Base-by-base conservation (phyloP, 2,113 vertebrate genomes). In the Microtus pennsylvanicus region DNA sequence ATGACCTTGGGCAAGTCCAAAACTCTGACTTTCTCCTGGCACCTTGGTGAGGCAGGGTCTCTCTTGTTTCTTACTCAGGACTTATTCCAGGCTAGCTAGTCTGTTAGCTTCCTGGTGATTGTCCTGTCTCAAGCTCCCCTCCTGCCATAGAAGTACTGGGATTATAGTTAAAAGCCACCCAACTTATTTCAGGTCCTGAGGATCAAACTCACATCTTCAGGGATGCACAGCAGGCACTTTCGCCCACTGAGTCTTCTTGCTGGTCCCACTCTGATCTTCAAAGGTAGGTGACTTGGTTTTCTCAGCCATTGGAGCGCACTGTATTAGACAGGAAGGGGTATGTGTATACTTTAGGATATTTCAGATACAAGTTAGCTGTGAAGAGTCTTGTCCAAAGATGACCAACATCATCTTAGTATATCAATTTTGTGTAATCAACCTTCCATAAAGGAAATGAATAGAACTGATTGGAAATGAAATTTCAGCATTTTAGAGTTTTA, bases 381-480 rank as follows among this genome's bases (percentile, higher is more conserved):
- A 9, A 70, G 5, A 9, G 7, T 47, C 38, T 88, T 93, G 85
- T 58, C n/a, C 69, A 85, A 93, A 83, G 70, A 90, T 94, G 86
- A 76, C 47, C 82, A 85, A 30, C 28, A 26, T 67, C 38, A 55
- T 78, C 77, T 89, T 72, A n/a, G 24, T 87, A 7, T 92, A 88
- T 74, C 50, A 94, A 74, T 95, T 94, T 87, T 89, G 12, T 82
- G 45, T 90, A 77, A 94, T 94, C 88, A 94, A 61, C 33, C 80
- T 88, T 47, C 42, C 50, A 55, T 93, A 80, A 85, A 93, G 50
- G 95, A 88, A 97, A 92, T 90, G 70, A 97, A 90, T 94, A 94
- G 76, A 96, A 92, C 50, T 97, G 81, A 96, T 90, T 94, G 35
- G 35, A 96, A 89, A 55, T 85, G 67, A 97, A 90, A 87, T 91